A percentile compares a stretch with the other conserved stretches of the same genome.
Evolutionary conservation across 2,113 vertebrate species (phyloP).

Genomic region (Cyprinodon variegatus): DNA sequence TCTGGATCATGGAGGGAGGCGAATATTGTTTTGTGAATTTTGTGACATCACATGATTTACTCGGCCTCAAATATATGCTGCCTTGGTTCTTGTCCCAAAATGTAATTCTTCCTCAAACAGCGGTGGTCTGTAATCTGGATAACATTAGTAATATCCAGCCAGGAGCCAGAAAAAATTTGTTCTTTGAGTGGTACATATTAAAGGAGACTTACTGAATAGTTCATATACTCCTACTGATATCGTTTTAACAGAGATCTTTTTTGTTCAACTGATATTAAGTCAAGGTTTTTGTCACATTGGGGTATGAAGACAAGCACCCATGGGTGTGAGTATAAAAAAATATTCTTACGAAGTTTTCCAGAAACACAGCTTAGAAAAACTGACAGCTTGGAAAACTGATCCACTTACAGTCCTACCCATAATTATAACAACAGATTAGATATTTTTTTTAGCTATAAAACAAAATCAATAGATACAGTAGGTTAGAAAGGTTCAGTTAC

Average conservation of each 20-base stretch:
- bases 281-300: background rate
- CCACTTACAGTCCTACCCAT: too few relatives aligned
- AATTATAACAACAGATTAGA: too few relatives aligned
- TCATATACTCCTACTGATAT: background rate
- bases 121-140: constrained; percentile 66
- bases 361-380: too few relatives aligned
- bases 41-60: constrained; percentile 81
- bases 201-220: background rate
- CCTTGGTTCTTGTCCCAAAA: constrained; percentile 38
- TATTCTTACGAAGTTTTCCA: too few relatives aligned
- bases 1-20: constrained; percentile 48
- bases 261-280: background rate
- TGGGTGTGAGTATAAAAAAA: too few relatives aligned
- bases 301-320: background rate
- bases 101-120: constrained; percentile 55
- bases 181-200: constrained; percentile 26
- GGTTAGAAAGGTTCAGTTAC: too few relatives aligned
- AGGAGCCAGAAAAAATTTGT: constrained; percentile 44
- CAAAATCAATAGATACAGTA: too few relatives aligned
- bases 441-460: too few relatives aligned
- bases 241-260: too few relatives aligned
- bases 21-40: constrained; percentile 46
- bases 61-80: constrained; percentile 62
- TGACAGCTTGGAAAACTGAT: too few relatives aligned
- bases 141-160: constrained; percentile 53